These are phyloP conservation scores for Ciconia stormi DNA, from an alignment of 2,113 vertebrate species.

Conservation along the genomic window DNA sequence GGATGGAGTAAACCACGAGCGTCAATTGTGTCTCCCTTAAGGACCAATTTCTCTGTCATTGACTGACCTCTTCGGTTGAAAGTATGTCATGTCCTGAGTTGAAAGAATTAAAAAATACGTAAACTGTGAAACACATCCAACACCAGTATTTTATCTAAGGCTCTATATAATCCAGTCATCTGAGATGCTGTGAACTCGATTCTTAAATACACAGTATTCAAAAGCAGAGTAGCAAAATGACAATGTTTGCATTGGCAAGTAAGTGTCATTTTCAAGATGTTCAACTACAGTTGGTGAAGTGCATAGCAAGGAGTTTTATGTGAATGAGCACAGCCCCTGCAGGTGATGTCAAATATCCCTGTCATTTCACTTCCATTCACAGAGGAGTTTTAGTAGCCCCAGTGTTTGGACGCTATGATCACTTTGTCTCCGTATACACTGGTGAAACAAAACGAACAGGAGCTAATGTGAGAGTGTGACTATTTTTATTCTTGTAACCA, in stretches of 20 bases:
- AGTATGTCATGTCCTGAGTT: neutral
- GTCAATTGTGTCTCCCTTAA: neutral
- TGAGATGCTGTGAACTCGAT: neutral
- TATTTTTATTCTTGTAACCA: neutral
- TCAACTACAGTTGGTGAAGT: neutral
- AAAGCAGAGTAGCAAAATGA: neutral
- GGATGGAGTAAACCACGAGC: neutral
- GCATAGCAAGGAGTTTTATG: neutral
- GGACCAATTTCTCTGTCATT: neutral
- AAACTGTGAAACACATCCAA: neutral
- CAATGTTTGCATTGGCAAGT: neutral
- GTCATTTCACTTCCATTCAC: neutral
- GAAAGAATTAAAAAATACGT: neutral
- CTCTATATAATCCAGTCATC: neutral
- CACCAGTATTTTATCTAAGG: neutral
- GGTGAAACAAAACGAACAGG: neutral
- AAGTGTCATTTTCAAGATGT: neutral
- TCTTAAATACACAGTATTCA: neutral
- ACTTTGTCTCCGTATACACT: neutral
- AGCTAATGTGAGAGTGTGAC: neutral
- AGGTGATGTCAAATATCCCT: neutral
- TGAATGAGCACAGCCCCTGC: neutral
- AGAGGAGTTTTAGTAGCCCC: neutral
- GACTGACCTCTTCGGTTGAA: neutral
- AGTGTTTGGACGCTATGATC: fast-evolving